Evolutionary conservation across 2,888 invertebrate species (phyloP).

Genomic region (Helicoverpa assulta): DNA sequence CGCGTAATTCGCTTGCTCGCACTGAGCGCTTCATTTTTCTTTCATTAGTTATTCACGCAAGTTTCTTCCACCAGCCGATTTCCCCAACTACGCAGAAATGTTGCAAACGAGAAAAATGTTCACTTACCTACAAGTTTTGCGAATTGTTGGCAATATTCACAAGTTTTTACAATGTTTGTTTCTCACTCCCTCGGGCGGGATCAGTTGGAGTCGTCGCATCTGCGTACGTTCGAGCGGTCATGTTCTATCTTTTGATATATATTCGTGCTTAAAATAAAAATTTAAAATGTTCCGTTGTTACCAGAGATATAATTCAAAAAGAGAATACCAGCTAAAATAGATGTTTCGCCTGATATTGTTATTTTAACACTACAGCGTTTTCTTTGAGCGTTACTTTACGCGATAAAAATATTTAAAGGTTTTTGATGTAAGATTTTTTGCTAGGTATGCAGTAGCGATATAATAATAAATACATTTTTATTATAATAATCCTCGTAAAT

Average conservation of each 20-base stretch:
- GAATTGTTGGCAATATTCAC: conserved; percentile 80
- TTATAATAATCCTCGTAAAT: conserved; percentile 28
- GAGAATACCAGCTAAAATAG: conserved; percentile 51
- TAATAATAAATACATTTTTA: conserved; percentile 22
- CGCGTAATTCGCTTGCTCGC: conserved; percentile 62
- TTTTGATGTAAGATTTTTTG: conserved; percentile 26
- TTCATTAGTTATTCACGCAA: conserved; percentile 73
- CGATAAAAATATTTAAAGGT: conserved; percentile 39
- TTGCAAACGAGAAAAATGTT: conserved; percentile 74
- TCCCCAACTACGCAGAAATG: conserved; percentile 66
- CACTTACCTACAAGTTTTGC: conserved; percentile 77
- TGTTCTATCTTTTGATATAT: conserved; percentile 75
- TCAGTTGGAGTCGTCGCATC: conserved; percentile 81
- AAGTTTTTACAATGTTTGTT: conserved; percentile 84
- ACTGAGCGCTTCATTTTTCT: conserved; percentile 72
- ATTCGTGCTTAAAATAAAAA: conserved; percentile 64
- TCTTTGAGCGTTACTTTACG: conserved; percentile 30
- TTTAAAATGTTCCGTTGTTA: conserved; percentile 57
- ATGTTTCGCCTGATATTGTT: conserved; percentile 49
- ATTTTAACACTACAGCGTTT: conserved; percentile 44
- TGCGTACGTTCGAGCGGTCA: conserved; percentile 79
- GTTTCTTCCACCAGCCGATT: conserved; percentile 59
- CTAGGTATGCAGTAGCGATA: conserved; percentile 27
- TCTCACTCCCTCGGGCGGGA: conserved; percentile 72
- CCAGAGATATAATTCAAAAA: conserved; percentile 58